Evolutionary conservation across 2,797 vertebrate genomes (phyloP), one percentile per base, ranked within the genome.

Genomic region (Typhlichthys eigenmanni): DNA sequence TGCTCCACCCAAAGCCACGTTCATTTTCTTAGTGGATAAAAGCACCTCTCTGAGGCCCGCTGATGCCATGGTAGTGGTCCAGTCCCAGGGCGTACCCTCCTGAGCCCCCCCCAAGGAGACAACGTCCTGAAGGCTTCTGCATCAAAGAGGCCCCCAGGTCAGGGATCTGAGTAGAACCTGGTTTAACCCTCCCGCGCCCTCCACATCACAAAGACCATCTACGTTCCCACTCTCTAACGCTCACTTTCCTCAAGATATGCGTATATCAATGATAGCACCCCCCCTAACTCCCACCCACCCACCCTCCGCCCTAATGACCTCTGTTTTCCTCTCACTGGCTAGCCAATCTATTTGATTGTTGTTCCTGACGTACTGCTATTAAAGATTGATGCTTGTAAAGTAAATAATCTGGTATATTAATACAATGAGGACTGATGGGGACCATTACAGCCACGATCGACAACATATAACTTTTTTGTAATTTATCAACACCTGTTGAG

Each of bases 21-120:
- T 87, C 75, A 89, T 92, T 91, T 92, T 91, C 88, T 90, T 90
- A 88, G 78, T 75, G 77, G 71, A 91, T 88, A 91, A 92, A 89
- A 71, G 78, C 70, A 34, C 2, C 57, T 54, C 74, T 73, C 43
- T 60, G 3, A 71, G 75, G 79, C 83, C 79, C 60, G 60, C 81
- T 78, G 83, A 72, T 74, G 79, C 71, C 10, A 46, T 57, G 65
- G 75, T 80, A 76, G 82, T 34, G 74, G 76, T 55, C 71, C 60
- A 62, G 80, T 78, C 78, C 72, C 82, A 81, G 75, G 78, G 79
- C 3, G 55, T 53, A 11, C 66, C 82, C 83, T 75, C 69, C 79
- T 76, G 74, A 66, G 82, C 45, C 78, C 81, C 86, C 86, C 80
- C 64, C 48, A 0, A 43, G 75, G 78, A 77, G 60, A 74, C 75